A percentile compares a stretch with the other conserved stretches of the same genome.
These are phyloP conservation scores for Petrocephalus zakoni DNA, from an alignment of 2,113 vertebrate genomes.

Conservation along the genomic window DNA sequence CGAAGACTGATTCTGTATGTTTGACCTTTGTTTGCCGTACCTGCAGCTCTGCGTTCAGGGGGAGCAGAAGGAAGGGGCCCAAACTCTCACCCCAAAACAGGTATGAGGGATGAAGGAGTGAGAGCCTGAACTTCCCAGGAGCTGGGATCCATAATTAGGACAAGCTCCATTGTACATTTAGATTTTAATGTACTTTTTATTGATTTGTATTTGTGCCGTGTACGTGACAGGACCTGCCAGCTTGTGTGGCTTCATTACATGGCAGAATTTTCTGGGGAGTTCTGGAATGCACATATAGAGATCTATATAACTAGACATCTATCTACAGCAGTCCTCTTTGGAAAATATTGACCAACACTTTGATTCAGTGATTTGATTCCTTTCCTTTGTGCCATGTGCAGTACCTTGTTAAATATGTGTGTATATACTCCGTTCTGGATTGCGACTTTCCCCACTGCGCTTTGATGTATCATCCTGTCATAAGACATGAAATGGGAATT, in stretches of 20 bases:
- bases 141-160: not conserved
- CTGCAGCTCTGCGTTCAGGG: slow-evolving; percentile 63
- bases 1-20: not conserved
- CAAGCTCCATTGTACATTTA: not conserved
- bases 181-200: not conserved
- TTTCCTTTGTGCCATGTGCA: not conserved
- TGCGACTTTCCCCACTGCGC: no score
- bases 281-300: not conserved
- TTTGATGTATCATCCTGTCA: no score
- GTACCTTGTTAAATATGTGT: not conserved
- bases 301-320: not conserved
- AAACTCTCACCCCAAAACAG: slow-evolving; percentile 66
- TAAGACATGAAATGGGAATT: no score
- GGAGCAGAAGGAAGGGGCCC: slow-evolving; percentile 62
- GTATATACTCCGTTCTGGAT: not conserved
- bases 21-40: slow-evolving; percentile 27
- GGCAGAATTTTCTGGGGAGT: not conserved
- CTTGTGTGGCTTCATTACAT: not conserved
- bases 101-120: slow-evolving; percentile 47
- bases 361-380: not conserved
- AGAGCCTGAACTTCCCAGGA: no score
- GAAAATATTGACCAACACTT: not conserved
- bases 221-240: not conserved
- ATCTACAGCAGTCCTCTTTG: not conserved
- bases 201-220: not conserved